Evolutionary conservation across 2,113 vertebrate genomes (phyloP), one percentile per base, ranked within the genome.

Genomic region (Petrocephalus microphthalmus): DNA sequence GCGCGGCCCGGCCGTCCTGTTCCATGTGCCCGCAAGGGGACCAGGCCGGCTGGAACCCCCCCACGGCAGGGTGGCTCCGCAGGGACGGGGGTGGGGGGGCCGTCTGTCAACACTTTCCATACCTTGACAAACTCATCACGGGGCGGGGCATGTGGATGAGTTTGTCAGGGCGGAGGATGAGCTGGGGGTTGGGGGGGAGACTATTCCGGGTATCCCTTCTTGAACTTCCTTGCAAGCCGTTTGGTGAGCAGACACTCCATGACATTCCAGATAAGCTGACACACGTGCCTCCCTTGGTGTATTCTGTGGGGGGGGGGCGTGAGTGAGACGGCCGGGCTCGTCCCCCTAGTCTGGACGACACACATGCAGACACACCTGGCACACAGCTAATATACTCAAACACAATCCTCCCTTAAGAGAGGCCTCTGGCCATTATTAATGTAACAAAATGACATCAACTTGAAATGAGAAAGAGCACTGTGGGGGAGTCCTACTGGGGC

Each of bases 61-160:
- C 20, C 37, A 57, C 86, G 42, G 56, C 86, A 29, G 42, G 54
- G 52, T 78, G 54, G 89, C 89, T 86, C 89, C 53, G 78, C n/a
- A 52, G 91, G 71, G 33, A 74, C 15, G 85, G 57, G 89, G 89
- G 90, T n/a, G n/a, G 87, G 56, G 49, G 33, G 84, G 53, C 86
- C 86, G 87, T 90, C 91, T 91, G 91, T 90, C 87, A 53, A 52
- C 45, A 52, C 29, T 90, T 81, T 78, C 89, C 85, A 90, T 92
- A 93, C 93, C 91, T 94, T 93, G 91, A 93, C 92, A 93, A 95
- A 95, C 93, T 95, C 94, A 92, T 93, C 89, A 83, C 45, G 84
- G 88, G 88, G 90, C 86, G 81, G 37, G 87, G 22, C n/a, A 10
- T 20, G 20, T 88, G 89, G 84, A 87, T 17, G 7, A 47, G 78